phyloP scores from a whole-genome alignment of 2,888 invertebrate genomes.

The Ferrisia virgata region DNA sequence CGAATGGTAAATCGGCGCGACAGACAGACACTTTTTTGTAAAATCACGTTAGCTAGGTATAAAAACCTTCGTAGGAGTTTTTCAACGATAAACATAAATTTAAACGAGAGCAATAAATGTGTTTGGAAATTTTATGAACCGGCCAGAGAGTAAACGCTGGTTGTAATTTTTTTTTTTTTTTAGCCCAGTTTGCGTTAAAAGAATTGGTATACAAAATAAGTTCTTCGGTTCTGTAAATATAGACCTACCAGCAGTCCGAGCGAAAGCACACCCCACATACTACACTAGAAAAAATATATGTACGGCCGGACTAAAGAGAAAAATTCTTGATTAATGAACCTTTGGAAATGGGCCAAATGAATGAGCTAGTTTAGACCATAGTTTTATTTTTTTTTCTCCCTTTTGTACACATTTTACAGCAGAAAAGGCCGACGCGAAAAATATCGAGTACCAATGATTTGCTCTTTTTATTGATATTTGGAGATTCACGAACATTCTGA shows the following conservation, averaged over 20 bases:
- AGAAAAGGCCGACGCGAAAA: not conserved
- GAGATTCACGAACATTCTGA: not conserved
- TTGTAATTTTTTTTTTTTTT: not conserved
- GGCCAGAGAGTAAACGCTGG: not conserved
- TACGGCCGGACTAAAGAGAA: not conserved
- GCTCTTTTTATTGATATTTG: not conserved
- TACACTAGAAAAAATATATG: not conserved
- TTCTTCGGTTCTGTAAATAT: not conserved
- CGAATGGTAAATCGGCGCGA: not conserved
- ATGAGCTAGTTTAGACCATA: not conserved
- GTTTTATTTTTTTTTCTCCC: not conserved
- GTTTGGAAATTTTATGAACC: not conserved
- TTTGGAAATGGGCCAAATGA: constrained; percentile 2
- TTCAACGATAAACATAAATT: not conserved
- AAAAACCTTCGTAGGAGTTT: not conserved
- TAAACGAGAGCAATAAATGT: not conserved
- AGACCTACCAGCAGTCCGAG: not conserved
- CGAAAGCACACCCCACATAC: not conserved
- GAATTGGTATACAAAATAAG: not conserved
- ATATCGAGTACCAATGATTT: not conserved
- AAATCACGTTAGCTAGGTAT: not conserved
- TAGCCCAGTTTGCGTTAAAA: not conserved
- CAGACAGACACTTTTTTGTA: not conserved
- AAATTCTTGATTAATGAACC: constrained; percentile 7
- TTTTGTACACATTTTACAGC: not conserved